phyloP scores from a whole-genome alignment of 2,888 invertebrate genomes.

The Dynastes maya region DNA sequence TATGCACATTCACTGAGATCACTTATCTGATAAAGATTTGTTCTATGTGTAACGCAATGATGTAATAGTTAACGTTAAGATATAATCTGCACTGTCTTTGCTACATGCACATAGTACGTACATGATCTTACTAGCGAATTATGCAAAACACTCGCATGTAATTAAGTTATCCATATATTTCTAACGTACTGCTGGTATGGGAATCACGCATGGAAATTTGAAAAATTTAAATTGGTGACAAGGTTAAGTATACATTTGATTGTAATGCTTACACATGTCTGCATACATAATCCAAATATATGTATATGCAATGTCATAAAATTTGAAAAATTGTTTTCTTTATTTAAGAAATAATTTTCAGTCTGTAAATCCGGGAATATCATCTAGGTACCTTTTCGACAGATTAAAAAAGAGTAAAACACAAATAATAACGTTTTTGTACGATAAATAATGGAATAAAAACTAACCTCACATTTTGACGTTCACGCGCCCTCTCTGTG shows the following conservation, averaged over 20 bases:
- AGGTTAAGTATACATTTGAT: slow-evolving; percentile 13
- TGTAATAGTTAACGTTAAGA: slow-evolving; percentile 28
- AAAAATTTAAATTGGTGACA: slow-evolving; percentile 3
- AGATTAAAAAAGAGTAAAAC: too few species aligned
- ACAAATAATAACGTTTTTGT: too few species aligned
- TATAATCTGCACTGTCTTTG: slow-evolving; percentile 4
- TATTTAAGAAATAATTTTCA: too few species aligned
- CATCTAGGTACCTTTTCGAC: too few species aligned
- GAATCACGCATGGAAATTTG: background rate
- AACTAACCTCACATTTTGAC: too few species aligned
- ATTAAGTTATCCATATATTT: slow-evolving; percentile 19
- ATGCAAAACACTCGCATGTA: slow-evolving; percentile 9
- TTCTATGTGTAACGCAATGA: slow-evolving; percentile 21
- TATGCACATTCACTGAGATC: slow-evolving; percentile 30
- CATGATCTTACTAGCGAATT: slow-evolving; percentile 4
- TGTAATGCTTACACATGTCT: background rate
- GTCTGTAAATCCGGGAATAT: too few species aligned
- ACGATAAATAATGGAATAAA: too few species aligned
- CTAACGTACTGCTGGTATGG: background rate
- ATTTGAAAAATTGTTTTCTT: too few species aligned
- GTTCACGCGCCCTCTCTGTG: too few species aligned
- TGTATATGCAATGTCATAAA: too few species aligned
- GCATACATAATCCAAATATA: too few species aligned
- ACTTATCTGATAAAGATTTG: slow-evolving; percentile 29
- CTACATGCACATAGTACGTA: background rate